Evolutionary conservation across 2,888 invertebrate genomes (phyloP).

Genomic region (Phyllotreta cruciferae): DNA sequence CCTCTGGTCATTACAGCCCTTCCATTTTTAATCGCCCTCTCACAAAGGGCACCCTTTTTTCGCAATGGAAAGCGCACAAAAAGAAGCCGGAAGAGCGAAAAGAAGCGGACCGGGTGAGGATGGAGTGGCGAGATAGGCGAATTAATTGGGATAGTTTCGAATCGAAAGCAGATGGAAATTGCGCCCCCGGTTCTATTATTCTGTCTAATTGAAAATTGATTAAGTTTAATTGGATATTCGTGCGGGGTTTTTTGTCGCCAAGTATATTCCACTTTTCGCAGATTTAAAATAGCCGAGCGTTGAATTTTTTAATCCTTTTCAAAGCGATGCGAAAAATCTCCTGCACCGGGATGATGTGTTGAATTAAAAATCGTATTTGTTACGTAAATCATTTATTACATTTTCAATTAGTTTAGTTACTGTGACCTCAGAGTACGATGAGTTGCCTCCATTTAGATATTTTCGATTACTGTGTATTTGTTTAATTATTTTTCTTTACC

Average conservation of each 20-base stretch:
- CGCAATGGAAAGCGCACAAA: slow-evolving; percentile 10
- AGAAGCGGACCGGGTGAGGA: slow-evolving; percentile 18
- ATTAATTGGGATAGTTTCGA: slow-evolving; percentile 31
- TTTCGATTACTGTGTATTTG: too few relatives aligned
- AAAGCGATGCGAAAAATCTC: slow-evolving; percentile 1
- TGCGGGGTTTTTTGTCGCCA: neutral
- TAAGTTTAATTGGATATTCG: slow-evolving; percentile 23
- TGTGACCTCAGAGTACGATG: too few relatives aligned
- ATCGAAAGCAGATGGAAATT: slow-evolving; percentile 18
- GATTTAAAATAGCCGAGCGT: slow-evolving; percentile 1
- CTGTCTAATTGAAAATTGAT: slow-evolving; percentile 21
- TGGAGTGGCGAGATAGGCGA: slow-evolving; percentile 31
- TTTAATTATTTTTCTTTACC: too few relatives aligned
- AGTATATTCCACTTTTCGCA: slow-evolving; percentile 1
- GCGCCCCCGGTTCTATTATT: slow-evolving; percentile 8
- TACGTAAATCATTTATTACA: too few relatives aligned
- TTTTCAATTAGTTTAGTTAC: too few relatives aligned
- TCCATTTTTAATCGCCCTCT: slow-evolving; percentile 29
- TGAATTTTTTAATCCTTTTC: slow-evolving; percentile 8
- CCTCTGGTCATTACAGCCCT: slow-evolving; percentile 24
- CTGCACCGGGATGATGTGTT: too few relatives aligned
- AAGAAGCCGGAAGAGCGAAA: slow-evolving; percentile 17
- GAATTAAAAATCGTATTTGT: too few relatives aligned
- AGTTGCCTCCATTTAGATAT: too few relatives aligned
- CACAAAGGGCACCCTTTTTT: slow-evolving; percentile 20